Conservation (phyloP, 30 jellyfish, hydroid and myxozoan species). For the Morbakka virulenta region DNA sequence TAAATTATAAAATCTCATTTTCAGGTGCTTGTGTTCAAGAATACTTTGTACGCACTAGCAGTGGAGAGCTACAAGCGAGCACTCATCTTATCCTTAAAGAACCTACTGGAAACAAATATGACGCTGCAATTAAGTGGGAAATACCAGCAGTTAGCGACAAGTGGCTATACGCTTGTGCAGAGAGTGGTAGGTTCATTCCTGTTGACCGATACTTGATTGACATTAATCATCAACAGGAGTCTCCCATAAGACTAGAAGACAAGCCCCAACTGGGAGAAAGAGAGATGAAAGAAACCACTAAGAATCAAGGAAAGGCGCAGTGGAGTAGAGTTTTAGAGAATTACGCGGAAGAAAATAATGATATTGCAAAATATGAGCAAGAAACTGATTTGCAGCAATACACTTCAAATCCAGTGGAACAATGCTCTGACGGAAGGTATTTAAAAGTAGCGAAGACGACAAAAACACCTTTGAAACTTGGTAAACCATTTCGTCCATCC, state of each 20-base stretch:
- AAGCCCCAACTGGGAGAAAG: too few relatives aligned
- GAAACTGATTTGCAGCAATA: not conserved
- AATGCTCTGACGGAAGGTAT: not conserved
- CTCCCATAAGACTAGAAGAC: too few relatives aligned
- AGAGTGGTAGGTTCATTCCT: constrained; percentile 39
- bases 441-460: not conserved
- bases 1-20: too few relatives aligned
- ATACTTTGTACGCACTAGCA: constrained; percentile 57
- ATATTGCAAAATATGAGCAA: not conserved
- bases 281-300: not conserved
- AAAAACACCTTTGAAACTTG: constrained; percentile 44
- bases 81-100: constrained; percentile 84
- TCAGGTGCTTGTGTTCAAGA: constrained; percentile 96
- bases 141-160: constrained; percentile 67
- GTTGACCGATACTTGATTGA: constrained; percentile 11
- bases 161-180: constrained; percentile 93
- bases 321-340: not conserved
- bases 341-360: not conserved
- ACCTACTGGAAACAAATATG: constrained; percentile 85
- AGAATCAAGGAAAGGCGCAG: not conserved
- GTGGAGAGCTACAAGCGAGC: constrained; percentile 59
- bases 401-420: not conserved
- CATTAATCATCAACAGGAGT: too few relatives aligned
- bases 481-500: constrained; percentile 62
- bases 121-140: constrained; percentile 87